Conservation (phyloP, 2,888 invertebrate species). For the Ormia ochracea region DNA sequence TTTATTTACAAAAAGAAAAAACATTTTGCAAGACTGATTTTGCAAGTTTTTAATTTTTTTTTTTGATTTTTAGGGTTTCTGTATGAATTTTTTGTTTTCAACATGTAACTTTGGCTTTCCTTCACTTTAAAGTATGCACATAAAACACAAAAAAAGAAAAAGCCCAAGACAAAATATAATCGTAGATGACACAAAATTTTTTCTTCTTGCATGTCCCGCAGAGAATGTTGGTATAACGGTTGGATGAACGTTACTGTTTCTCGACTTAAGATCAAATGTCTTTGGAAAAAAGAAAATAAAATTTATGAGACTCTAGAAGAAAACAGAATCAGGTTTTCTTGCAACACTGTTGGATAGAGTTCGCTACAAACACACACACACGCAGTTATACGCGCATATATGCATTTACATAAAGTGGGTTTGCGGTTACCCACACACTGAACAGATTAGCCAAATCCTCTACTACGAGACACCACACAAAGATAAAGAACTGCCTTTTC, state of each 20-base stretch:
- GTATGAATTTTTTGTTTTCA: conserved; percentile 11
- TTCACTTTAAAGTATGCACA: neutral
- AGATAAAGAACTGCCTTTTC: neutral
- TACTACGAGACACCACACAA: neutral
- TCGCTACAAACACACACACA: neutral
- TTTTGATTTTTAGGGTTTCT: conserved; percentile 26
- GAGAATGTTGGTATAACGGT: neutral
- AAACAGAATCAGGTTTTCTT: conserved; percentile 11
- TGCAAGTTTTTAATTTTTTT: conserved; percentile 36
- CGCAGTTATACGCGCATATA: neutral
- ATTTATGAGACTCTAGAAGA: neutral
- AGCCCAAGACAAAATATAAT: too few relatives aligned
- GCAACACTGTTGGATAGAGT: neutral
- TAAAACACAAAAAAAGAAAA: too few relatives aligned
- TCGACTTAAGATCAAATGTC: conserved; percentile 25
- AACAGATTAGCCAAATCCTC: neutral
- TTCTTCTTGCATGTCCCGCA: neutral
- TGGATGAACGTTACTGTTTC: conserved; percentile 13
- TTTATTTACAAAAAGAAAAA: conserved; percentile 24
- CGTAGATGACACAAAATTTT: too few relatives aligned
- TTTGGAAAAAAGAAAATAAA: conserved; percentile 18
- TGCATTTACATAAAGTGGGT: too few relatives aligned
- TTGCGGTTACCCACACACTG: neutral
- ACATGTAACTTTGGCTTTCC: conserved; percentile 7
- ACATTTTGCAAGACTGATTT: conserved; percentile 30